Percentiles rank a stretch among this genome's conserved stretches.
Evolutionary conservation across 2,113 vertebrate genomes (phyloP).

Genomic region (Dolichotis patagonum): DNA sequence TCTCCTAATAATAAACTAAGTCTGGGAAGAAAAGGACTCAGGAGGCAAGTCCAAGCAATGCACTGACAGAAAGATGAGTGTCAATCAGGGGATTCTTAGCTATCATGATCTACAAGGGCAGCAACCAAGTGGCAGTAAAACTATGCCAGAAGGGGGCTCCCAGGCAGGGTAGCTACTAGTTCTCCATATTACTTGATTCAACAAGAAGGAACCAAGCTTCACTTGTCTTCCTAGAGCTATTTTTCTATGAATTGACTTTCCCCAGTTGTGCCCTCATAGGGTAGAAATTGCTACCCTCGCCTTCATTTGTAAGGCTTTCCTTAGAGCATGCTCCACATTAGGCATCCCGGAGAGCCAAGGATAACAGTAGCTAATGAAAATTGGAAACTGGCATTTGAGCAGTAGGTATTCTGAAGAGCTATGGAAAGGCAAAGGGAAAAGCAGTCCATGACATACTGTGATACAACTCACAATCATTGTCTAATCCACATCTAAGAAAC

Average conservation of each 20-base stretch:
- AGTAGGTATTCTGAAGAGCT: neutral
- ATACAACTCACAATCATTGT: neutral
- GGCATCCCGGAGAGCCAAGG: conserved; percentile 48
- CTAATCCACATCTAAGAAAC: neutral
- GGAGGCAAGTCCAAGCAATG: neutral
- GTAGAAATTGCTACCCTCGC: conserved; percentile 50
- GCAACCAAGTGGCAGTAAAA: conserved; percentile 57
- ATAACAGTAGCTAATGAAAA: conserved; percentile 51
- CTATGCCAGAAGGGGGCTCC: conserved; percentile 18
- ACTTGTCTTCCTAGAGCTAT: conserved; percentile 32
- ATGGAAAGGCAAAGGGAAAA: conserved; percentile 1
- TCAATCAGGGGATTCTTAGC: neutral
- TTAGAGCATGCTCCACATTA: conserved; percentile 53
- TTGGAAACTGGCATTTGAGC: neutral
- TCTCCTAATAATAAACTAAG: neutral
- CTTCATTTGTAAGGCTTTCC: conserved; percentile 62
- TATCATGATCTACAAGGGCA: neutral
- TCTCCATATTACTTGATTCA: conserved; percentile 58
- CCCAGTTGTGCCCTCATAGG: conserved; percentile 29
- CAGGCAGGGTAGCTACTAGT: neutral
- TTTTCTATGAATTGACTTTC: conserved; percentile 56
- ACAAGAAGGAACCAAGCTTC: conserved; percentile 16
- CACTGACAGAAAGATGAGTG: neutral
- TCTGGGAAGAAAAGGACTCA: neutral
- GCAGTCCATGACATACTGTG: neutral